Evolutionary conservation across 1,140 invertebrate genomes (phyloP), one percentile per base, ranked within the genome.

Genomic region (Drosophila kanapiae): DNA sequence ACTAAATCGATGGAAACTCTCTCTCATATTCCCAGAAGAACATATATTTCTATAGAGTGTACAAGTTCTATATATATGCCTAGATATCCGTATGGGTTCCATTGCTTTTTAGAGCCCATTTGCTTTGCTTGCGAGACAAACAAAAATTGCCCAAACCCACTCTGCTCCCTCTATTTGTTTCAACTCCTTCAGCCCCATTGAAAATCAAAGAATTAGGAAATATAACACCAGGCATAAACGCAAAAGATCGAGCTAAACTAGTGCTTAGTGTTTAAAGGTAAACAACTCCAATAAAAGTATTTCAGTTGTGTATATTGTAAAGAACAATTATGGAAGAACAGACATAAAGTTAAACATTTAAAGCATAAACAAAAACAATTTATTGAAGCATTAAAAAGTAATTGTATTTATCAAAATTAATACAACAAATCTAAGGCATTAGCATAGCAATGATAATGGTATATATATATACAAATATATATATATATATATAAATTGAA

Each of bases 251-350:
- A 88, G 84, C 84, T 87, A 87, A 87, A 80, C 71, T 88, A 84
- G 84, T 81, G 81, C 75, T 79, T 88, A 88, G 82, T 90, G 70
- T 76, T 87, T 70, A 78, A 54, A 45, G 43, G 59, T 51, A 76
- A 60, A 67, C 23, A 56, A 69, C 68, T 69, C 35, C 57, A 69
- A 49, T 57, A 68, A 68, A 43, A 56, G 38, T 29, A 49, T 78
- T 90, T 90, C 85, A 84, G 85, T 90, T 90, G 86, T 90, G 85
- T 90, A 90, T 76, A 90, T 90, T 90, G 81, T 90, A 90, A 90
- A 90, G 65, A 61, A 67, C 53, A 74, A 82, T 64, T 86, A 87
- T 69, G 77, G 71, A 74, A 69, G 69, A 74, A 79, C 70, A 82
- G 69, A 74, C 75, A 83, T 91, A 91, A 91, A 91, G 80, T 91